These are phyloP conservation scores for Tortricodes alternella DNA, from an alignment of 2,888 invertebrate genomes.

Conservation along the genomic window DNA sequence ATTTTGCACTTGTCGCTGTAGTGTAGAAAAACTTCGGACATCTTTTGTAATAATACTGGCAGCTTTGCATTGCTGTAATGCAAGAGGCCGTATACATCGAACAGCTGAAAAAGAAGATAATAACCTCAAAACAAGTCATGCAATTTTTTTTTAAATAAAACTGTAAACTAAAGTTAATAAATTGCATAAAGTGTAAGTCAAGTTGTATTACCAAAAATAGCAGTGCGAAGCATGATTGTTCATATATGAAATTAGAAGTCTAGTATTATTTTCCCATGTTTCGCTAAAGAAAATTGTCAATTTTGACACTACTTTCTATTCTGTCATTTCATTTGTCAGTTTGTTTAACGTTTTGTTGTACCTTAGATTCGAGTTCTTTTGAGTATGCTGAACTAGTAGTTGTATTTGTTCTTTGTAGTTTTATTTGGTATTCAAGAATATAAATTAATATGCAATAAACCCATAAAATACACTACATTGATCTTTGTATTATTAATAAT, in stretches of 20 bases:
- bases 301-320: too few relatives aligned
- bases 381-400: background rate
- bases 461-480: too few relatives aligned
- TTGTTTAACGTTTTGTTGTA: background rate
- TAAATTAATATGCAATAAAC: too few relatives aligned
- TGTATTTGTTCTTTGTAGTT: too few relatives aligned
- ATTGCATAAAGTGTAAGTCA: slow-evolving; percentile 9
- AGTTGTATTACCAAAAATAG: slow-evolving; percentile 57
- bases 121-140: slow-evolving; percentile 55
- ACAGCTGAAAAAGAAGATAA: slow-evolving; percentile 64
- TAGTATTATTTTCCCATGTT: slow-evolving; percentile 5
- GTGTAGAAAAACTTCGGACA: slow-evolving; percentile 47
- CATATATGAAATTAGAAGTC: slow-evolving; percentile 8
- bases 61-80: slow-evolving; percentile 49
- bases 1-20: slow-evolving; percentile 37
- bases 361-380: background rate
- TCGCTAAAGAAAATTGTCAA: background rate
- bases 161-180: too few relatives aligned
- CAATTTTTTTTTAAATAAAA: too few relatives aligned
- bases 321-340: too few relatives aligned
- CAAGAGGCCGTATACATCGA: slow-evolving; percentile 57
- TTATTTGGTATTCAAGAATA: too few relatives aligned
- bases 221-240: slow-evolving; percentile 62
- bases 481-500: too few relatives aligned
- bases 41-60: slow-evolving; percentile 54